Evolutionary conservation across 2,113 vertebrate genomes (phyloP).

Genomic region (Tonatia bakeri): DNA sequence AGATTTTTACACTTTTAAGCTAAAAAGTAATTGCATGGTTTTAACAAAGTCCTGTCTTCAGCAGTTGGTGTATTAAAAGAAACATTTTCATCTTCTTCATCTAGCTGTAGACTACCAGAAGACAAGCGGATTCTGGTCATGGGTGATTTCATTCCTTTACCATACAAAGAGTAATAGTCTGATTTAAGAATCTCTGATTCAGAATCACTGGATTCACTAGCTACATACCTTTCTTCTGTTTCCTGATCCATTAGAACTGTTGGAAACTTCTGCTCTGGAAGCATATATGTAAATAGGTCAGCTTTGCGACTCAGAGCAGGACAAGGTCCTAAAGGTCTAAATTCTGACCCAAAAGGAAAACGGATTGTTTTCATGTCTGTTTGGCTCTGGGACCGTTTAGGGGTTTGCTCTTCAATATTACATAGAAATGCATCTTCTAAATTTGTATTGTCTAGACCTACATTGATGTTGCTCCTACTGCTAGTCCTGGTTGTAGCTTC

Average conservation of each 20-base stretch:
- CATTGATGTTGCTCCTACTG: constrained; percentile 52
- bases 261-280: constrained; percentile 77
- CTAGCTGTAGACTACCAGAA: constrained; percentile 93
- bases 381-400: constrained; percentile 89
- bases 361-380: constrained; percentile 88
- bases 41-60: constrained; percentile 65
- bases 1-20: constrained; percentile 38
- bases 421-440: constrained; percentile 81
- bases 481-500: constrained; percentile 43
- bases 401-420: constrained; percentile 84
- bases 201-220: constrained; percentile 91
- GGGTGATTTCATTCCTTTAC: constrained; percentile 79
- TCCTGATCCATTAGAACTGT: constrained; percentile 73
- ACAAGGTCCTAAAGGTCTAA: constrained; percentile 90
- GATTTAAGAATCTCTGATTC: constrained; percentile 89
- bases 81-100: constrained; percentile 88
- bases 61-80: constrained; percentile 43
- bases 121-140: constrained; percentile 88
- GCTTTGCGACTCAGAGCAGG: constrained; percentile 84
- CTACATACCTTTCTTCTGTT: constrained; percentile 74
- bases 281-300: constrained; percentile 67
- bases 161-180: constrained; percentile 82
- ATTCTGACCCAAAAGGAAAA: constrained; percentile 88
- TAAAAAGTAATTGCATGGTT: constrained; percentile 75
- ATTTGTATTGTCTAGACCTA: constrained; percentile 68